Base-by-base conservation (phyloP, 2,113 vertebrate genomes). In the Phocoena sinus region DNA sequence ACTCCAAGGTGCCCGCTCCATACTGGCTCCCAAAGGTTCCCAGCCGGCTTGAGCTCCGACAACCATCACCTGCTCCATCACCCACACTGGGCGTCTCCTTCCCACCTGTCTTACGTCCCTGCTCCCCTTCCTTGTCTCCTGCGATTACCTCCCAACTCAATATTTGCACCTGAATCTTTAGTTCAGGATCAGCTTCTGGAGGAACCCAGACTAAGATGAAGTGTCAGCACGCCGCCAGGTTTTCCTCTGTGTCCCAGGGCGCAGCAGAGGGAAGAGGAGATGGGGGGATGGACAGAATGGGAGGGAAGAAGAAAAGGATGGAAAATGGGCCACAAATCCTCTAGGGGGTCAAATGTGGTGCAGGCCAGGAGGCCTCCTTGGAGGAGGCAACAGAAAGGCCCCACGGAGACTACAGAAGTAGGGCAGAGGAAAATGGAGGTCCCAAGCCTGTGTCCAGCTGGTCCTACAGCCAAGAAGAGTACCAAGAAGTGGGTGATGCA, bases 401-500 rank as follows among this genome's bases (percentile, higher is more conserved):
- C 21, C 1, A 0, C 0, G 10, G 89, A 89, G 58, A 38, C 33
- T 9, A 36, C n/a, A 33, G 65, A 28, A 80, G 38, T 2, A 10
- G 38, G 23, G 13, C 36, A 8, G 58, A 63, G 15, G 44, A 9
- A 36, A 53, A 23, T 0, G 0, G 85, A 70, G 15, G 20, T 25
- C 68, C 28, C 14, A 1, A 17, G 36, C 56, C n/a, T 33, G 6
- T 3, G 50, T n/a, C 2, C 36, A 2, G 67, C 44, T 9, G n/a
- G 79, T 4, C 67, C 26, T 20, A 47, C 0, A 11, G 56, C 36
- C 90, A 4, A 28, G 31, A 31, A 15, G 41, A 89, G 71, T 5
- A 5, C 8, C 0, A 1, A 3, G 38, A n/a, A 3, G n/a, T 3
- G 0, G 38, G 60, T 2, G 70, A 41, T 33, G 4, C 53, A 18